Evolutionary conservation across 2,888 invertebrate species (phyloP).

Genomic region (Itoplectis maculator): DNA sequence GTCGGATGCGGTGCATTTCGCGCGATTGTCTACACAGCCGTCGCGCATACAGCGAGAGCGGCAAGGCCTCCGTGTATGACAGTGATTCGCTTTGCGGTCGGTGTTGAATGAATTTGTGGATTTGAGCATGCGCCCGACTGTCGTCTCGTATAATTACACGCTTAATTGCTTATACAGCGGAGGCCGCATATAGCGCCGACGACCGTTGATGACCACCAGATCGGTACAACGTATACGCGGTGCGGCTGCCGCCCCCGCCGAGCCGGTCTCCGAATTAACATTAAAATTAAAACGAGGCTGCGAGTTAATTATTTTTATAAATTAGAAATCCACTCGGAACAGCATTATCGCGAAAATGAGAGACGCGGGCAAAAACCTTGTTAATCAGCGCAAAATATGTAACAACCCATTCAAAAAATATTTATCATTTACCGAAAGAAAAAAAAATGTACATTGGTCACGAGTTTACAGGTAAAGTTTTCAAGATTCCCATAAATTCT

Average conservation of each 20-base stretch:
- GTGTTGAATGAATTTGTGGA: constrained; percentile 78
- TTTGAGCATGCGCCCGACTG: constrained; percentile 70
- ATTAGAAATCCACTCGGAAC: background rate
- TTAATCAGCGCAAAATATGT: background rate
- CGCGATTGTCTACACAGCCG: constrained; percentile 1
- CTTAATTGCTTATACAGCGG: constrained; percentile 79
- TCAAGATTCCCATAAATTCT: background rate
- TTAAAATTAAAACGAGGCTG: constrained; percentile 24
- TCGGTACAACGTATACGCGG: constrained; percentile 17
- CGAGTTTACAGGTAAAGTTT: background rate
- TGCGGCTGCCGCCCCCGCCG: background rate
- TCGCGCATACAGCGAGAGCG: background rate
- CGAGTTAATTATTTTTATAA: constrained; percentile 15
- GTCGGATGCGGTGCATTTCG: constrained; percentile 17
- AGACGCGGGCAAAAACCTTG: background rate
- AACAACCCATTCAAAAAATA: background rate
- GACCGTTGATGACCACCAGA: constrained; percentile 30
- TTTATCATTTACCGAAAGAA: background rate
- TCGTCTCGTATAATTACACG: constrained; percentile 80
- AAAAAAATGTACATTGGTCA: background rate
- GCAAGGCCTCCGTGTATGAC: constrained; percentile 68
- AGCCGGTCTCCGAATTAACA: constrained; percentile 39
- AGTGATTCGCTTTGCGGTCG: constrained; percentile 81
- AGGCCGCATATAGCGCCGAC: background rate
- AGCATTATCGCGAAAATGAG: background rate